Conservation (phyloP, 2,888 invertebrate species). For the Limenitis camilla region DNA sequence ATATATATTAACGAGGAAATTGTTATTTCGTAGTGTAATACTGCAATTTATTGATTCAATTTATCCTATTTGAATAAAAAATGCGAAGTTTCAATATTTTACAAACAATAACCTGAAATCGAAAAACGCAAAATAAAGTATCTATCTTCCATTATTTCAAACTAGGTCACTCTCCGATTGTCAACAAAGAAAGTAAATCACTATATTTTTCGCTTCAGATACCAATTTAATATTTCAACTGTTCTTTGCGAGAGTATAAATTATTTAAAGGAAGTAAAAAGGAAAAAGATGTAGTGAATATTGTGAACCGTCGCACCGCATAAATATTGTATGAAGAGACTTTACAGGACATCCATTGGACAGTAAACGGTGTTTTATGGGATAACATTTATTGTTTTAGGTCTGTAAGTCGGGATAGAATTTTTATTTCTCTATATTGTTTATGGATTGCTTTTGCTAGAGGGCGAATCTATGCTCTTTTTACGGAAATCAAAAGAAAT, state of each 20-base stretch:
- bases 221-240: slow-evolving; percentile 25
- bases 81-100: no score
- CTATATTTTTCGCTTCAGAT: slow-evolving; percentile 14
- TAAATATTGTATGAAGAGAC: slow-evolving; percentile 68
- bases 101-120: no score
- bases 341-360: slow-evolving; percentile 56
- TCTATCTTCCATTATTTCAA: slow-evolving; percentile 6
- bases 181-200: slow-evolving; percentile 18
- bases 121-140: neutral
- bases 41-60: no score
- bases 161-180: slow-evolving; percentile 15
- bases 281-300: slow-evolving; percentile 27
- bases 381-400: slow-evolving; percentile 65
- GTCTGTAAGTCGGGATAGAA: slow-evolving; percentile 40
- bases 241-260: slow-evolving; percentile 27
- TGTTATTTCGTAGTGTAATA: no score
- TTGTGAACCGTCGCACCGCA: slow-evolving; percentile 31
- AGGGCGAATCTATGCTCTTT: slow-evolving; percentile 22
- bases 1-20: no score
- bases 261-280: slow-evolving; percentile 35
- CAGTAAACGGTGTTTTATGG: slow-evolving; percentile 66
- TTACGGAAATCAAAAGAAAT: neutral
- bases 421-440: slow-evolving; percentile 42
- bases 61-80: no score
- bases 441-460: slow-evolving; percentile 34